These are phyloP conservation scores for Zaprionus vittiger DNA, from an alignment of 1,140 invertebrate species.

Conservation along the genomic window DNA sequence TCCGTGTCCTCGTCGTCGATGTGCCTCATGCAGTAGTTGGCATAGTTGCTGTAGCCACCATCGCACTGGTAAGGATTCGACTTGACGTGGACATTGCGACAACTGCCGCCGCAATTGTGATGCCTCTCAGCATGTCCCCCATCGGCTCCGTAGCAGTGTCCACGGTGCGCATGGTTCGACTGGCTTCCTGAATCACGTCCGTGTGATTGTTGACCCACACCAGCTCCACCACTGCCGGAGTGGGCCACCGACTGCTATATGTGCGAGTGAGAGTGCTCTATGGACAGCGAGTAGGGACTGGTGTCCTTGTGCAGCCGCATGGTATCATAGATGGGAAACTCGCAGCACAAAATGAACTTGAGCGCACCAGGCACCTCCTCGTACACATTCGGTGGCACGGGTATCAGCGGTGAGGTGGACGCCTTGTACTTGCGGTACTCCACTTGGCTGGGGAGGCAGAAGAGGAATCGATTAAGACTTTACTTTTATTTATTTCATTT, in stretches of 20 bases:
- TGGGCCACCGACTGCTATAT: conserved; percentile 85
- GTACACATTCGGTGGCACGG: conserved; percentile 93
- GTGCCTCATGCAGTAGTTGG: conserved; percentile 63
- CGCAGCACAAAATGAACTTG: conserved; percentile 93
- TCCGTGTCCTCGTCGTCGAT: conserved; percentile 74
- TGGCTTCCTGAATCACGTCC: conserved; percentile 44
- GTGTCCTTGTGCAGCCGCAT: conserved; percentile 88
- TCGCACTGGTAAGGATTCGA: conserved; percentile 82
- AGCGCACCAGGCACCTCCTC: conserved; percentile 91
- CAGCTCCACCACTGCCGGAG: conserved; percentile 67
- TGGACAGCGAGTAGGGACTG: conserved; percentile 90
- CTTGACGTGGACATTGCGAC: conserved; percentile 76
- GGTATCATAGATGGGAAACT: conserved; percentile 94
- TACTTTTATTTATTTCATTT: conserved; percentile 87
- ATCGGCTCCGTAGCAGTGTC: conserved; percentile 78
- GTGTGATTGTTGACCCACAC: conserved; percentile 68
- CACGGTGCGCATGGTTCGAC: conserved; percentile 66
- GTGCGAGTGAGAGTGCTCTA: conserved; percentile 91
- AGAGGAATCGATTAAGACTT: background rate
- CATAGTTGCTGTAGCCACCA: conserved; percentile 77
- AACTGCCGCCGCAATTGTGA: conserved; percentile 78
- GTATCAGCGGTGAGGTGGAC: conserved; percentile 94
- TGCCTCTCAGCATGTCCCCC: conserved; percentile 78
- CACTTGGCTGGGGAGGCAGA: conserved; percentile 86
- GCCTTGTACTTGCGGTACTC: conserved; percentile 94